A percentile compares a stretch with the other conserved stretches of the same genome.
Conservation (phyloP, 2,888 invertebrate genomes). For the Phyto melanocephala region DNA sequence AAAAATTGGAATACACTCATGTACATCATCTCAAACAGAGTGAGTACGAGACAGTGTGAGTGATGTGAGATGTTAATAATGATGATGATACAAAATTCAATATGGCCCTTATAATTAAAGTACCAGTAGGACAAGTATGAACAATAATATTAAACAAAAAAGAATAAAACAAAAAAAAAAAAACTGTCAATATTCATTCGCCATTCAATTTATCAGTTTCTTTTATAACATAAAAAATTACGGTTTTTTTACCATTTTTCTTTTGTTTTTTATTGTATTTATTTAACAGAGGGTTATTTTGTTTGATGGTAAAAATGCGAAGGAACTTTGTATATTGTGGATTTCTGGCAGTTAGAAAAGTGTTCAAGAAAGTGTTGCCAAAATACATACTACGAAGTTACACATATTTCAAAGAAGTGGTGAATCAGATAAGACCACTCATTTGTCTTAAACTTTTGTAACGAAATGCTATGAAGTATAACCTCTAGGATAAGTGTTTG, state of each 20-base stretch:
- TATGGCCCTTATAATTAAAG: not conserved
- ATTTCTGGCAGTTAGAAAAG: not conserved
- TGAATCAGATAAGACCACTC: too few species aligned
- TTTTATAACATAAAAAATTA: conserved; percentile 3
- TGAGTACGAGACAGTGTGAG: not conserved
- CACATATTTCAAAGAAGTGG: too few species aligned
- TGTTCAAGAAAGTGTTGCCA: not conserved
- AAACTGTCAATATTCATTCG: conserved; percentile 44
- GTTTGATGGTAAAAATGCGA: not conserved
- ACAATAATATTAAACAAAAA: not conserved
- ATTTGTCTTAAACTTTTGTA: not conserved
- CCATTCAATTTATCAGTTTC: conserved; percentile 36
- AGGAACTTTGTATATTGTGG: not conserved
- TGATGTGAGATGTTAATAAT: not conserved
- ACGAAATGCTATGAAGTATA: not conserved
- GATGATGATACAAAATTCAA: not conserved
- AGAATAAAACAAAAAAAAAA: not conserved
- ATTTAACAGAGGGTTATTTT: not conserved
- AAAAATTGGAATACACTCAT: not conserved
- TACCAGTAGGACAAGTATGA: not conserved
- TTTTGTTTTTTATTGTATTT: conserved; percentile 1
- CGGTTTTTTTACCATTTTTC: not conserved
- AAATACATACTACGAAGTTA: too few species aligned
- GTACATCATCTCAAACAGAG: not conserved
- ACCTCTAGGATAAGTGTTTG: too few species aligned